Base-by-base conservation (phyloP, 2,797 vertebrate species). In the Benthosema pterotum region DNA sequence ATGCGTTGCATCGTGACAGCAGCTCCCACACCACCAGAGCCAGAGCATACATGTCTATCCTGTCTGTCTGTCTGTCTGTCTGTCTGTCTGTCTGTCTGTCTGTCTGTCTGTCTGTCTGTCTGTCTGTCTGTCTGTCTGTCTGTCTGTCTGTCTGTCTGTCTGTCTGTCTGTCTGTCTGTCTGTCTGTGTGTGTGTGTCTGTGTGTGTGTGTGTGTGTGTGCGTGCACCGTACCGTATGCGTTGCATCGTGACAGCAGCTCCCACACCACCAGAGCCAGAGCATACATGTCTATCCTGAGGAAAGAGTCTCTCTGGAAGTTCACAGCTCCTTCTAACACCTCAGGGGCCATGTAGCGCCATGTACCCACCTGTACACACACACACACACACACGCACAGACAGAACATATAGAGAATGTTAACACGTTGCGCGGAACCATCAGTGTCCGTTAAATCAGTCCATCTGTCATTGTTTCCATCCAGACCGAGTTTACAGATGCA, bases 281-380 rank as follows among this genome's bases (percentile, higher is more conserved):
- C 94, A 42, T 98, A 98, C 96, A 98, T 97, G 90, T 98, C 97
- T 63, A 98, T 98, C 15, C 96, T 92, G 68, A 98, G 93, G 88
- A 98, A 98, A 70, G 96, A 93, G 0, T 98, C 97, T 71, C 96
- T 86, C 71, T 98, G 97, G 92, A 98, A 98, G 92, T 97, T 98
- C 79, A 98, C 98, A 67, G 97, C 97, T 51, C 97, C 97, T 77
- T 98, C 97, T 42, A 98, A 73, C 25, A 98, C 96, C 87, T 98
- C 96, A 0, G 97, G 97, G 32, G 97, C 97, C 97, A 98, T 98
- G 86, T 98, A 98, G 45, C 97, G 92, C 86, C 96, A 85, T 0
- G 97, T 98, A 66, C 97, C 97, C 61, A 98, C 97, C 97, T 98
- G 51, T 54, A 22, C 38, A 46, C 5, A 12, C 4, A 2, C 42